Evolutionary conservation across 2,113 vertebrate genomes (phyloP).

Genomic region (Natator depressus): DNA sequence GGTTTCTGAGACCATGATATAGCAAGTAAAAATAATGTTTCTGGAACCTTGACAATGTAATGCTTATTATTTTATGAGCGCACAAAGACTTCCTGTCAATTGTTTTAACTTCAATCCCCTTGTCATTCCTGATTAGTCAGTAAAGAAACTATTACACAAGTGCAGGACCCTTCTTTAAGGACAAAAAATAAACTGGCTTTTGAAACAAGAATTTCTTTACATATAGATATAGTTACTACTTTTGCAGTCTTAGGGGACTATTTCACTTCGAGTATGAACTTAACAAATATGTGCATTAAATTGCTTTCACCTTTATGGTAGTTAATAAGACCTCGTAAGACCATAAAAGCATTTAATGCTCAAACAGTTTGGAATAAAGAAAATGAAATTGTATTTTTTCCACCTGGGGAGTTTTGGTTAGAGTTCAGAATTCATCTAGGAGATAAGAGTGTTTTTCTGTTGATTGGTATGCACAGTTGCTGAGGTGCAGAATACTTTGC

Average conservation of each 20-base stretch:
- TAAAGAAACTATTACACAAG: background rate
- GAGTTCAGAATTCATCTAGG: slow-evolving; percentile 24
- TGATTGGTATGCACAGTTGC: background rate
- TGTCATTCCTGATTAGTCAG: background rate
- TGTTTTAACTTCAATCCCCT: background rate
- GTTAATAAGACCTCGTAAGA: slow-evolving; percentile 27
- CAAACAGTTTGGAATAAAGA: slow-evolving; percentile 27
- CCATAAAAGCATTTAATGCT: slow-evolving; percentile 14
- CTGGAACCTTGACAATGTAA: background rate
- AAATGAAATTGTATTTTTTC: background rate
- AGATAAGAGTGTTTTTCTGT: slow-evolving; percentile 7
- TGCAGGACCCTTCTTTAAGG: background rate
- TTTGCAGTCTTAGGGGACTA: background rate
- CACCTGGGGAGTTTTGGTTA: background rate
- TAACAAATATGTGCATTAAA: slow-evolving; percentile 38
- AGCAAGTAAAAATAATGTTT: background rate
- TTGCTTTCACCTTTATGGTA: slow-evolving; percentile 20
- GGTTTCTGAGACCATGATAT: background rate
- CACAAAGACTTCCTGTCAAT: background rate
- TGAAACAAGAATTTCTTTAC: background rate
- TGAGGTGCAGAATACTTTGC: background rate
- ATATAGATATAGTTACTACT: background rate
- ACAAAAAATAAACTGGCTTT: background rate
- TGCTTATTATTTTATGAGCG: background rate
- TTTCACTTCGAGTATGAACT: slow-evolving; percentile 31